Evolutionary conservation across 2,888 invertebrate species (phyloP).

Genomic region (Drosophila mulleri): DNA sequence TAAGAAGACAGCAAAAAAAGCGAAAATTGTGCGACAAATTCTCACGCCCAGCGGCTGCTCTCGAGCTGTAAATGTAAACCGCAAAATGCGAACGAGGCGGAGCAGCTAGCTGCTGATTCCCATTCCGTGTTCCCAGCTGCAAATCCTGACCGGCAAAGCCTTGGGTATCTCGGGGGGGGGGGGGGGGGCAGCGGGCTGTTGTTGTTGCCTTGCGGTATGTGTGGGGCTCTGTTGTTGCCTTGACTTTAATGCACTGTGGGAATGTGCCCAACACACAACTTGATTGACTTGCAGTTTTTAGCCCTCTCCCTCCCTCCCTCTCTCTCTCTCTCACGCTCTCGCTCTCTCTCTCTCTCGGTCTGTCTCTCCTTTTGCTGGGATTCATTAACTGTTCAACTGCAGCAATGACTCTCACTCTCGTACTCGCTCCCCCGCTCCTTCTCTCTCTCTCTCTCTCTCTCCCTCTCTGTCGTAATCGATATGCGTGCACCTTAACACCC

Average conservation of each 20-base stretch:
- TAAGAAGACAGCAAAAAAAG: not conserved
- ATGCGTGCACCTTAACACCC: slow-evolving; percentile 67
- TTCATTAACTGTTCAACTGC: slow-evolving; percentile 63
- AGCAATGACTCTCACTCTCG: slow-evolving; percentile 34
- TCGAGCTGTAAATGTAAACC: slow-evolving; percentile 50
- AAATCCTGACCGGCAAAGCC: slow-evolving; percentile 42
- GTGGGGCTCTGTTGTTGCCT: slow-evolving; percentile 38
- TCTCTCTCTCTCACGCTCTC: not conserved
- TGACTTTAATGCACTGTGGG: slow-evolving; percentile 70
- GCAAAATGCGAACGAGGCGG: slow-evolving; percentile 63
- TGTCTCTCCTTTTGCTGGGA: slow-evolving; percentile 29
- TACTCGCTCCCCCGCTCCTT: slow-evolving; percentile 11
- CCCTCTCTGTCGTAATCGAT: slow-evolving; percentile 62
- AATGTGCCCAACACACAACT: slow-evolving; percentile 66
- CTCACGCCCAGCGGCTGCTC: slow-evolving; percentile 58
- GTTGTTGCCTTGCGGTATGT: slow-evolving; percentile 2
- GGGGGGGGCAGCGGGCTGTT: no score
- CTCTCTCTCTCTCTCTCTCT: slow-evolving; percentile 11
- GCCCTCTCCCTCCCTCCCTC: no score
- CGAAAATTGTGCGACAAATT: slow-evolving; percentile 39
- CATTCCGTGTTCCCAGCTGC: slow-evolving; percentile 44
- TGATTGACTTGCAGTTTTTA: slow-evolving; percentile 70
- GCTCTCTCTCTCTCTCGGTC: not conserved
- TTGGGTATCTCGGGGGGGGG: slow-evolving; percentile 16
- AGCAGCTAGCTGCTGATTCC: slow-evolving; percentile 2